phyloP scores from a whole-genome alignment of 2,888 invertebrate genomes.

The Dryocosmus kuriphilus region DNA sequence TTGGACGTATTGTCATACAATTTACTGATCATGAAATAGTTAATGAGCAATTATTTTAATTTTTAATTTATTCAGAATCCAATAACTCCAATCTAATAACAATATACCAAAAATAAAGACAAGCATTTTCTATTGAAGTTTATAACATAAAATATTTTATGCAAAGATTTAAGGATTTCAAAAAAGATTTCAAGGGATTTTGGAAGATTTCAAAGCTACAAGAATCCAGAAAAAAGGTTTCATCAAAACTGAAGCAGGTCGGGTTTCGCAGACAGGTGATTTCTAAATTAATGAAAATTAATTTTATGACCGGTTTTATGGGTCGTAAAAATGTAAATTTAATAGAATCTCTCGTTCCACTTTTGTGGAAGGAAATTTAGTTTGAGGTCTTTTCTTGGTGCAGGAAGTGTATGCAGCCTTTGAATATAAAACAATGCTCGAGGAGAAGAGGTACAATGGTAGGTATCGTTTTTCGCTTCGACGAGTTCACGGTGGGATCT shows the following conservation, averaged over 20 bases:
- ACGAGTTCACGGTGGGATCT: constrained; percentile 21
- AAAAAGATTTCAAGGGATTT: no score
- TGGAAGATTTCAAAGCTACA: no score
- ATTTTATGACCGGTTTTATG: no score
- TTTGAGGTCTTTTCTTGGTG: constrained; percentile 31
- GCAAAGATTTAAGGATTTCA: no score
- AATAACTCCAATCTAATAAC: background rate
- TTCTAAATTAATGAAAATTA: no score
- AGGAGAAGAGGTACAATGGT: constrained; percentile 25
- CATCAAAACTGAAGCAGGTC: no score
- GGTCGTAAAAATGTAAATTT: no score
- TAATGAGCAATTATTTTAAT: background rate
- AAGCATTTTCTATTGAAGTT: no score
- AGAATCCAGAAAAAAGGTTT: no score
- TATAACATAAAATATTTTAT: no score
- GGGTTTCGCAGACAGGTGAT: no score
- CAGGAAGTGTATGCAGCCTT: constrained; percentile 38
- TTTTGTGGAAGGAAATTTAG: background rate
- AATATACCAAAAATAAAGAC: background rate
- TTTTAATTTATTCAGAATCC: background rate
- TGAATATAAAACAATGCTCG: constrained; percentile 40
- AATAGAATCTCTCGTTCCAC: background rate
- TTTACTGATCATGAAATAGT: background rate
- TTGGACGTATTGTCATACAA: background rate
- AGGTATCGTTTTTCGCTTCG: constrained; percentile 37